Evolutionary conservation across 2,113 vertebrate genomes (phyloP), one percentile per base, ranked within the genome.

Genomic region (Sander vitreus): DNA sequence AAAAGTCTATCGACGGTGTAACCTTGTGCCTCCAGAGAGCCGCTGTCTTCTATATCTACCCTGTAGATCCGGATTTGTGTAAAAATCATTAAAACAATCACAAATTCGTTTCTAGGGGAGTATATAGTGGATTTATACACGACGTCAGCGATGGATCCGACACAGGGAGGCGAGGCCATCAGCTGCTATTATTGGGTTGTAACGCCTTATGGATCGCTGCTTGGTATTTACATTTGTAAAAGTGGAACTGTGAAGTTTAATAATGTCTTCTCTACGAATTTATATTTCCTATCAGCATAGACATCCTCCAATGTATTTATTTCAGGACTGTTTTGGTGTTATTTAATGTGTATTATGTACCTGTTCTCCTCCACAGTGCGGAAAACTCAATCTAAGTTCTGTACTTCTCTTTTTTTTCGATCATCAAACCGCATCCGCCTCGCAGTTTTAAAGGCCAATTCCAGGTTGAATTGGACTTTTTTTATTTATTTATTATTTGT

Each of bases 51-150:
- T 99, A 97, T 99, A 99, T 99, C 97, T 98, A 99, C 98, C 98
- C 98, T 99, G 98, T 99, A 99, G 98, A 99, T 99, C 98, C 98
- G 98, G 98, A 99, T 99, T 99, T 99, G 98, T 99, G 98, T 99
- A 95, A 93, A 96, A 92, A 96, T 89, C 80, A 81, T 96, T 96
- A 92, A 94, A 94, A 95, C 93, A 94, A 96, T 98, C 98, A 99
- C 98, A 99, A 99, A 99, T 99, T 99, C 98, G 97, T 95, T 96
- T 99, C 98, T 99, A 98, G 97, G 98, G 98, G 98, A 97, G 98
- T 98, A 99, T 99, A 98, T 99, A 99, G 98, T 98, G 96, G 98
- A 99, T 97, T 96, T 97, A 98, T 95, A 98, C 96, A 95, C 98
- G 94, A 96, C 98, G 95, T 94, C 94, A 83, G 81, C 92, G 90